Percentiles rank a stretch among this genome's conserved stretches.
Conservation (phyloP, 2,888 invertebrate genomes). For the Brachynemurus nebulosus region DNA sequence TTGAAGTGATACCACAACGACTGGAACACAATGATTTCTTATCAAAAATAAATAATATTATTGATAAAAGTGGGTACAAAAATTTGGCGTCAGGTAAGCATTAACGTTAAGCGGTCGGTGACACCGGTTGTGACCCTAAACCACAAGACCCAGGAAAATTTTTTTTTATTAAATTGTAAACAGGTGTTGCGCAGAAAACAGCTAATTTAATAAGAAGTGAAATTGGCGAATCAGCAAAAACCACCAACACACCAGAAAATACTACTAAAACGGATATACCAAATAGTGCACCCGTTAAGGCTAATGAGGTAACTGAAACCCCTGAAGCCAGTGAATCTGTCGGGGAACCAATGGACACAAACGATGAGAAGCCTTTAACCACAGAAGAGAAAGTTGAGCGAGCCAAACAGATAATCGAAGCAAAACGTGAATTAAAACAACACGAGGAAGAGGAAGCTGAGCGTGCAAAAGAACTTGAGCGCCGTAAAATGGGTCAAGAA, state of each 20-base stretch:
- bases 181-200: too few species aligned
- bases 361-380: conserved; percentile 17
- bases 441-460: conserved; percentile 52
- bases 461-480: conserved; percentile 45
- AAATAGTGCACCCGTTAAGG: not conserved
- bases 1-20: conserved; percentile 61
- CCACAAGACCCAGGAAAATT: too few species aligned
- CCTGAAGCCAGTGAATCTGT: conserved; percentile 1
- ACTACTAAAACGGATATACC: not conserved
- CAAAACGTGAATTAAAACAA: conserved; percentile 46
- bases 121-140: too few species aligned
- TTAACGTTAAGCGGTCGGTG: too few species aligned
- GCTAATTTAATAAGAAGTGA: too few species aligned
- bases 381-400: conserved; percentile 46
- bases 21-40: conserved; percentile 45
- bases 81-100: too few species aligned
- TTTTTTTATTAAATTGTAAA: too few species aligned
- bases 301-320: not conserved
- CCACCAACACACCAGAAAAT: not conserved
- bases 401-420: conserved; percentile 53
- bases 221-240: too few species aligned
- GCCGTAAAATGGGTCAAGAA: conserved; percentile 59
- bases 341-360: not conserved
- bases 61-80: conserved; percentile 20
- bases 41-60: conserved; percentile 47